A percentile compares a stretch with the other conserved stretches of the same genome.
Evolutionary conservation across 2,888 invertebrate species (phyloP).

Genomic region (Ganaspis brasiliensis): DNA sequence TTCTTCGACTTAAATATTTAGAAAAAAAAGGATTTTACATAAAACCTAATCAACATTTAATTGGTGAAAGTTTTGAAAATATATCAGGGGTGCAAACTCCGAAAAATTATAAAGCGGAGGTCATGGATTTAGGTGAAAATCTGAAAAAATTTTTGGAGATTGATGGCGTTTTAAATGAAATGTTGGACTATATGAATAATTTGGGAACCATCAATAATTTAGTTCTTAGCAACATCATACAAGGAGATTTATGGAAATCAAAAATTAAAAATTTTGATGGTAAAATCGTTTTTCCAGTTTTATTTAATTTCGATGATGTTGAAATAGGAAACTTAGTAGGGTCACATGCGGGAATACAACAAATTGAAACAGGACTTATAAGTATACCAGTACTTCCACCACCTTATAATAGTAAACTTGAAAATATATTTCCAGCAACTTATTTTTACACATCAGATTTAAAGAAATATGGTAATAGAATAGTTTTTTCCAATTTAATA

Average conservation of each 20-base stretch:
- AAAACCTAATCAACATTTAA: constrained; percentile 9
- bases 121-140: constrained; percentile 4
- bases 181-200: neutral
- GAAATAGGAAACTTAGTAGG: constrained; percentile 55
- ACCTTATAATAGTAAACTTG: constrained; percentile 43
- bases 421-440: constrained; percentile 50
- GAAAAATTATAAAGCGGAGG: constrained; percentile 13
- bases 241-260: constrained; percentile 51
- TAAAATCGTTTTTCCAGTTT: constrained; percentile 52
- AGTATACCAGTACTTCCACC: constrained; percentile 54
- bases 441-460: constrained; percentile 51
- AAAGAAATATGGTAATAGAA: constrained; percentile 40
- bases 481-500: constrained; percentile 49
- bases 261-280: constrained; percentile 45
- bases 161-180: neutral
- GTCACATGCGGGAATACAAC: constrained; percentile 52
- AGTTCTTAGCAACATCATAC: constrained; percentile 48
- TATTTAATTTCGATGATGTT: constrained; percentile 53
- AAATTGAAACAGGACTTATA: constrained; percentile 51
- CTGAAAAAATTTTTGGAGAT: constrained; percentile 17
- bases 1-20: constrained; percentile 19
- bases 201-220: constrained; percentile 27
- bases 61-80: constrained; percentile 25
- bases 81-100: constrained; percentile 5
- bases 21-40: constrained; percentile 13